Percentiles rank a stretch among this genome's conserved stretches.
Conservation (phyloP, 2,113 vertebrate species). For the Ophthalmolycus amberensis region DNA sequence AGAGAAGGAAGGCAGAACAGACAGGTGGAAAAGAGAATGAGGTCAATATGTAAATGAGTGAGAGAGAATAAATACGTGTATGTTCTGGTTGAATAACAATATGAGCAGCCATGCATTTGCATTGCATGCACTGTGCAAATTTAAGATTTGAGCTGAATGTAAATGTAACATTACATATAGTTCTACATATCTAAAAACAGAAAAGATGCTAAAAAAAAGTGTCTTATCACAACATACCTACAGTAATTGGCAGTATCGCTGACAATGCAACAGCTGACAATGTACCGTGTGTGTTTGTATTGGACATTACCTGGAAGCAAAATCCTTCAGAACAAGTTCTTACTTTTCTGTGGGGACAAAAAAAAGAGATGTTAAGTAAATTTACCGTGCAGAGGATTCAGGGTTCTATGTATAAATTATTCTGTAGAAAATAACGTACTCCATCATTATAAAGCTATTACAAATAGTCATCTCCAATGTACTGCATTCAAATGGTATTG, state of each 20-base stretch:
- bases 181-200: neutral
- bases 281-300: neutral
- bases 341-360: slow-evolving; percentile 81
- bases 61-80: slow-evolving; percentile 1
- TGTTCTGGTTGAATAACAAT: neutral
- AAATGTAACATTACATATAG: neutral
- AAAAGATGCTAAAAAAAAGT: neutral
- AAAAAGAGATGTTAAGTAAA: slow-evolving; percentile 42
- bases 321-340: slow-evolving; percentile 84
- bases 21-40: neutral
- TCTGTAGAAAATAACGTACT: neutral
- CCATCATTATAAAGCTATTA: neutral
- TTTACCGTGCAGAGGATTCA: slow-evolving; percentile 17
- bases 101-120: neutral
- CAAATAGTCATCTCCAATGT: neutral
- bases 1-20: neutral
- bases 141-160: neutral
- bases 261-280: neutral
- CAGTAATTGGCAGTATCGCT: neutral
- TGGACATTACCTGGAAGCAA: slow-evolving; percentile 78
- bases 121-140: neutral
- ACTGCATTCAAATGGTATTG: neutral
- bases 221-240: neutral
- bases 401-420: neutral
- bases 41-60: neutral